Base-by-base conservation (phyloP, 2,888 invertebrate species). In the Siphlonurus alternatus region DNA sequence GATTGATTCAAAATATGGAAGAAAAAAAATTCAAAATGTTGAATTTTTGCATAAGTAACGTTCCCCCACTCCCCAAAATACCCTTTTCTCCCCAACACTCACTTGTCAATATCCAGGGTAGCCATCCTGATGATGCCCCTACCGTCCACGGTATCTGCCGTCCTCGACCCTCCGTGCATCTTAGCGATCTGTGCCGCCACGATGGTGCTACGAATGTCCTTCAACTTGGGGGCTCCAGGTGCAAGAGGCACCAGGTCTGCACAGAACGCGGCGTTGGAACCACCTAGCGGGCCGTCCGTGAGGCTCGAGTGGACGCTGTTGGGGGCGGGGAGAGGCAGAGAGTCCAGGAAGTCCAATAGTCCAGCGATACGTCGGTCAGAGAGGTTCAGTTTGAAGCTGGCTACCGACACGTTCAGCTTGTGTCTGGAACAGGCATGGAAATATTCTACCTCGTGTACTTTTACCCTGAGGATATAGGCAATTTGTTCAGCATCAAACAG, bases 381-480 rank as follows among this genome's bases (percentile, higher is more conserved):
- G 51, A 89, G 75, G 74, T 88, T 88, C 51, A 90, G 73, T 70
- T 88, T 89, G 56, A 90, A 71, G 67, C 83, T 84, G 23, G 86
- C 84, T 23, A 89, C 76, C 0, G 84, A 83, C 54, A 88, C 79
- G 72, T 87, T 89, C 61, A 89, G 78, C 76, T 90, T 90, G 71
- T 87, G 85, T 73, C 88, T 89, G 71, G 65, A 72, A 71, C 59
- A 59, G 62, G 65, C 61, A 65, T 23, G 63, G 61, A 22, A 62
- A 38, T 15, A 51, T 23, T 23, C 23, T 18, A 23, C 7, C 19
- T 24, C 25, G 25, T 18, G 3, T 23, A 2, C 15, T 2, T 2
- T 19, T n/a, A 51, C 7, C 53, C 51, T 1, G 10, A 18, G 19
- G 1, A 51, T 2, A 22, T 23, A 18, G 20, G 7, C 3, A 5